These are phyloP conservation scores for Alfaro cultratus DNA, from an alignment of 2,797 vertebrate genomes.

Conservation along the genomic window DNA sequence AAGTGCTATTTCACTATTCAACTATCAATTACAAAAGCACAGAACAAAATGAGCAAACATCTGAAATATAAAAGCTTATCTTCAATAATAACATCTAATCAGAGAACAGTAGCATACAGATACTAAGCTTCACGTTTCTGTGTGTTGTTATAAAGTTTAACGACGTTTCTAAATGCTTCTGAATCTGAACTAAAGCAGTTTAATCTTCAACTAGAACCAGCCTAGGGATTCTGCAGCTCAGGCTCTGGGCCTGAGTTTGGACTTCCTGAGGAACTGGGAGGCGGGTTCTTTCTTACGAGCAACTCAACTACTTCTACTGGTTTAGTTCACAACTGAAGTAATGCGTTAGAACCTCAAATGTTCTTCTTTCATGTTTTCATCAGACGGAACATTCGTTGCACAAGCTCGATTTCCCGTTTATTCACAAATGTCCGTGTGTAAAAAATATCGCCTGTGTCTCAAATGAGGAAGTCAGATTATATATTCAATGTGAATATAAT, in stretches of 20 bases:
- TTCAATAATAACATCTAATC: slow-evolving; percentile 24
- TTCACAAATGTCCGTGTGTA: not conserved
- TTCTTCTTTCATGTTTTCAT: not conserved
- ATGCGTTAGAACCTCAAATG: not conserved
- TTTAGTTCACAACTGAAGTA: not conserved
- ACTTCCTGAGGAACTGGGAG: slow-evolving; percentile 57
- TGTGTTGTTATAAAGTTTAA: slow-evolving; percentile 27
- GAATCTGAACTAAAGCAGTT: slow-evolving; percentile 12
- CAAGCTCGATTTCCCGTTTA: not conserved
- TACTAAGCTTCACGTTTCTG: slow-evolving; percentile 4
- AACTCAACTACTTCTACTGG: not conserved
- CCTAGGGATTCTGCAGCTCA: slow-evolving; percentile 39
- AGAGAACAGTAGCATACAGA: slow-evolving; percentile 21
- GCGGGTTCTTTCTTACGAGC: slow-evolving; percentile 5
- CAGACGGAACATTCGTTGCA: not conserved
- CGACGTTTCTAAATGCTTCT: slow-evolving; percentile 11
- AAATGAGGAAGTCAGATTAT: too few relatives aligned
- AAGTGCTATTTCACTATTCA: slow-evolving; percentile 66
- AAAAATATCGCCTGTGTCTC: not conserved
- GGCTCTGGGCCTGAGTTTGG: slow-evolving; percentile 56
- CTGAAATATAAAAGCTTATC: slow-evolving; percentile 62
- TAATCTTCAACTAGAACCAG: slow-evolving; percentile 52
- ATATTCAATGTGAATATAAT: not conserved
- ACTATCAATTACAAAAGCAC: slow-evolving; percentile 26
- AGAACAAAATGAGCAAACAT: slow-evolving; percentile 16